A percentile compares a stretch with the other conserved stretches of the same genome.
These are phyloP conservation scores for Spea multiplicata DNA, from an alignment of 2,113 vertebrate genomes.

Conservation along the genomic window DNA sequence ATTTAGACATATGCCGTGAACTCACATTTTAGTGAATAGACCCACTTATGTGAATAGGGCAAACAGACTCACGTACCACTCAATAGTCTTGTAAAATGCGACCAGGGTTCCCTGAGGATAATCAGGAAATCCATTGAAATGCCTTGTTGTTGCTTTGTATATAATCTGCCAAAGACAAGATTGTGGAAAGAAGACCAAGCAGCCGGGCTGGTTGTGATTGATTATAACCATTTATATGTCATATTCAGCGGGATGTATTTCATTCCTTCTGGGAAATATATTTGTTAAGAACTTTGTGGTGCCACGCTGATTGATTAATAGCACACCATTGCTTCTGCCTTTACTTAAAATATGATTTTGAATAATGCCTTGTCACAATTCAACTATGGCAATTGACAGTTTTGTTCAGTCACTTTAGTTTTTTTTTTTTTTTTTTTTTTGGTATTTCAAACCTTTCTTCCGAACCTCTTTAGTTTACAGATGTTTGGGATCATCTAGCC, in stretches of 20 bases:
- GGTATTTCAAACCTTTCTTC: no score
- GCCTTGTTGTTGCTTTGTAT: background rate
- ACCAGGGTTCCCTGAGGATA: slow-evolving; percentile 4
- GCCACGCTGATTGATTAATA: slow-evolving; percentile 43
- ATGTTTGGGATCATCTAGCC: no score
- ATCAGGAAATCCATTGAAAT: background rate
- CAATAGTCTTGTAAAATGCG: background rate
- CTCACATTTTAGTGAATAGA: background rate
- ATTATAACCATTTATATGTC: slow-evolving; percentile 42
- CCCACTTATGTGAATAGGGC: background rate
- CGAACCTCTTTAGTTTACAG: no score
- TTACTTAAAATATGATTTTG: slow-evolving; percentile 23
- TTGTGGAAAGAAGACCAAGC: slow-evolving; percentile 1
- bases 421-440: no score
- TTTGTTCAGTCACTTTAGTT: no score
- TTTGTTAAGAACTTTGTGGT: slow-evolving; percentile 37
- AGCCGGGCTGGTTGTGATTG: slow-evolving; percentile 34
- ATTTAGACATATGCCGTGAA: no score
- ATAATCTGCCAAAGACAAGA: background rate
- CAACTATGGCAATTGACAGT: background rate
- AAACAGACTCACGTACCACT: no score
- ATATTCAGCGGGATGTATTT: slow-evolving; percentile 38
- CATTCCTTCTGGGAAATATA: slow-evolving; percentile 46
- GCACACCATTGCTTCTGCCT: slow-evolving; percentile 21
- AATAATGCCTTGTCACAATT: slow-evolving; percentile 26